These are phyloP conservation scores for Octomys mimax DNA, from an alignment of 2,797 vertebrate species.

Conservation along the genomic window DNA sequence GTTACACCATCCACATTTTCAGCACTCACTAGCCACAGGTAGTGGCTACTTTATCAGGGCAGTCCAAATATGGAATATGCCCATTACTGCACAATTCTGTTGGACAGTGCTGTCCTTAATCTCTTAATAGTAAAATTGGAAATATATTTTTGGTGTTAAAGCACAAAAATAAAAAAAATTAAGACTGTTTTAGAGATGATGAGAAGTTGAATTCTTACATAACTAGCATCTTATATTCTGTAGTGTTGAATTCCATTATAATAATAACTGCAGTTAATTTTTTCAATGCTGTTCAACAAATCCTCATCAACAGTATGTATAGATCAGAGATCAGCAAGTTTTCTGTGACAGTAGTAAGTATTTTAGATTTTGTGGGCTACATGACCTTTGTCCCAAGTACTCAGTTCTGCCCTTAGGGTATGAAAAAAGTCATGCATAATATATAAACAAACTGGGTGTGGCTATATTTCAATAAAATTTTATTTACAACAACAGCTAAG, in stretches of 20 bases:
- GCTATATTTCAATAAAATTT: neutral
- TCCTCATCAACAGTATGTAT: neutral
- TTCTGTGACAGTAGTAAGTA: neutral
- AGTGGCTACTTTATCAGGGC: neutral
- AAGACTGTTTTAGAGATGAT: neutral
- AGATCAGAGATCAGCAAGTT: neutral
- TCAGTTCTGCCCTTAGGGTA: neutral
- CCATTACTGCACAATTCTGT: neutral
- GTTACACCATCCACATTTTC: neutral
- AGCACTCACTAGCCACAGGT: neutral
- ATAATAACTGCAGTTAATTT: neutral
- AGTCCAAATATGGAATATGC: neutral
- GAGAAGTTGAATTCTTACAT: neutral
- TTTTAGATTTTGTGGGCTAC: neutral
- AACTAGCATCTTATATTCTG: neutral
- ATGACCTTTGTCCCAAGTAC: neutral
- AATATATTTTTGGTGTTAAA: conserved; percentile 24
- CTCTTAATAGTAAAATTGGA: neutral
- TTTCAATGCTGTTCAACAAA: neutral
- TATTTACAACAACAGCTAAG: neutral
- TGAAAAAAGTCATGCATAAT: neutral
- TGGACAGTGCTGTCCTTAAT: neutral
- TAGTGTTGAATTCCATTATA: neutral
- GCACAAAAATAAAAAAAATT: neutral
- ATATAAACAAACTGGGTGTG: conserved; percentile 3